Base-by-base conservation (phyloP, 2,888 invertebrate species). In the Adela reaumurella region DNA sequence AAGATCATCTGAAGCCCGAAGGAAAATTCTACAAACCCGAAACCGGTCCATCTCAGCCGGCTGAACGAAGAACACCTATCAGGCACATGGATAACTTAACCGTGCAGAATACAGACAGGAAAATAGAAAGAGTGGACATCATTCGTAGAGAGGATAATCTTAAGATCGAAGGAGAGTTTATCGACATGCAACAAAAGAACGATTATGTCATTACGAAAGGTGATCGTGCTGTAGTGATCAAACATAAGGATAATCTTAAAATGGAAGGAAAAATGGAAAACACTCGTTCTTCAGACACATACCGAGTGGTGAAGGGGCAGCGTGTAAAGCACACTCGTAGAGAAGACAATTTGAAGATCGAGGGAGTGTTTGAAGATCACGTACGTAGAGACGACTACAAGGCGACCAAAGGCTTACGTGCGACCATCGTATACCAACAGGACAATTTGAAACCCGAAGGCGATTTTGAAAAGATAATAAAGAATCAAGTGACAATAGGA, bases 1-100 rank as follows among this genome's bases (percentile, higher is more conserved):
- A 86, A 59, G 89, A 89, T 61, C 87, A 89, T 65, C 67, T 85
- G 19, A 83, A 81, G 60, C 70, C 82, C 5, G 87, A 87, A 62
- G 76, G 78, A 52, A 67, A 72, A 60, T 78, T 83, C 64, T 74
- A 83, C 58, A 69, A 74, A 58, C 80, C 81, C 17, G 80, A 81
- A 57, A 64, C 72, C 29, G 63, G 74, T 43, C 67, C 79, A 42
- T 73, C 81, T 28, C 72, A 77, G 50, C 77, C 81, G 43, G 83
- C 78, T 43, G 84, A 85, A 56, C 76, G 81, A 63, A 81, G 83
- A 2, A 76, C 74, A 51, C 81, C 79, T 43, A 78, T 81, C 46
- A 80, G 72, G 60, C 83, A 74, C 53, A 72, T 74, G 52, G 87
- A 87, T 56, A 86, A 86, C 60, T 70, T 87, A 10, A 78, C 74